Evolutionary conservation across 2,888 invertebrate genomes (phyloP).

Genomic region (Orthosia gothica): DNA sequence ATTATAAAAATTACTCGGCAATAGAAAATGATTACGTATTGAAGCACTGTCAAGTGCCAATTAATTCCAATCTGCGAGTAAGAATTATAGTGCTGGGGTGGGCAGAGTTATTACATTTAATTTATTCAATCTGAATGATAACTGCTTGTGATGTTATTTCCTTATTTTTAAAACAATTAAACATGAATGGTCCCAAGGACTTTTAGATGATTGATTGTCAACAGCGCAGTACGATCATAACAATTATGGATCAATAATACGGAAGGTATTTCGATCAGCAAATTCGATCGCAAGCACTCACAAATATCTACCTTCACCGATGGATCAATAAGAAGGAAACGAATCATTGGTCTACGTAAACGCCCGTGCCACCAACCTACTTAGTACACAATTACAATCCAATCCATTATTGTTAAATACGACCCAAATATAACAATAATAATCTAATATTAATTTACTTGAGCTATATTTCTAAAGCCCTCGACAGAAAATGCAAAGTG

Average conservation of each 20-base stretch:
- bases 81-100: constrained; percentile 64
- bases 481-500: neutral
- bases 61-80: constrained; percentile 61
- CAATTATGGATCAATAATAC: constrained; percentile 25
- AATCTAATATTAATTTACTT: constrained; percentile 2
- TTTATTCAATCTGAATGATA: constrained; percentile 61
- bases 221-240: constrained; percentile 1
- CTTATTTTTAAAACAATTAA: constrained; percentile 40
- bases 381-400: constrained; percentile 1
- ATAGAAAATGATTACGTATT: constrained; percentile 70
- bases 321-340: constrained; percentile 7
- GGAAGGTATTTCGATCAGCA: neutral
- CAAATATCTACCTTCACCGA: constrained; percentile 1
- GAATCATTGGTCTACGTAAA: constrained; percentile 14
- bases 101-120: constrained; percentile 71
- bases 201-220: constrained; percentile 21
- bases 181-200: neutral
- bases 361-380: constrained; percentile 14
- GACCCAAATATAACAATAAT: constrained; percentile 15
- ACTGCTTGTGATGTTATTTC: constrained; percentile 32
- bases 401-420: constrained; percentile 11
- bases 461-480: neutral
- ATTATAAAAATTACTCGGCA: constrained; percentile 41
- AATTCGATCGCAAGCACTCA: neutral
- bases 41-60: constrained; percentile 80